Conservation (phyloP, 2,888 invertebrate species). For the Eupithecia abbreviata region DNA sequence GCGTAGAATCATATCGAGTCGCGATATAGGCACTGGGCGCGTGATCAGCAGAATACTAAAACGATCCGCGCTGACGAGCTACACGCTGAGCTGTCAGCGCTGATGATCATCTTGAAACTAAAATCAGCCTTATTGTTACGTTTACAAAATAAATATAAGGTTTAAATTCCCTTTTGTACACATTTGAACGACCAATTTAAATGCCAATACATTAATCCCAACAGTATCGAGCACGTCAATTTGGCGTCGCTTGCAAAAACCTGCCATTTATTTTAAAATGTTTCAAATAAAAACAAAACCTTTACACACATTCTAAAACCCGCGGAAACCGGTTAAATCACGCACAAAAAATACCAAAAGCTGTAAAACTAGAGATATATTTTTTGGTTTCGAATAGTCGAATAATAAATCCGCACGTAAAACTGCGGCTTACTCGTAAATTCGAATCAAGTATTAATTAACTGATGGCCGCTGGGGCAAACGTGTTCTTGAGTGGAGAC, state of each 20-base stretch:
- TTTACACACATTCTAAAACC: background rate
- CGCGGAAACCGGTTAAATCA: background rate
- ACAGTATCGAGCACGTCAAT: background rate
- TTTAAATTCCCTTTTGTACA: background rate
- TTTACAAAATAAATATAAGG: too few species aligned
- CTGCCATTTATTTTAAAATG: background rate
- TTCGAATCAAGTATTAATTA: background rate
- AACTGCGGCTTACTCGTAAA: background rate
- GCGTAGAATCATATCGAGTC: too few species aligned
- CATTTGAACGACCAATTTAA: background rate
- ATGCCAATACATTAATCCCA: background rate
- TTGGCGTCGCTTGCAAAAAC: background rate
- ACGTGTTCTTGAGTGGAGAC: too few species aligned
- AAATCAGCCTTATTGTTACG: too few species aligned
- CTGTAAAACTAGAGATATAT: background rate
- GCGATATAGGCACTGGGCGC: too few species aligned
- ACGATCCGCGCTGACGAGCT: too few species aligned
- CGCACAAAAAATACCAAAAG: background rate
- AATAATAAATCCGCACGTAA: background rate
- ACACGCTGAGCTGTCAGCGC: too few species aligned
- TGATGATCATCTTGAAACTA: too few species aligned
- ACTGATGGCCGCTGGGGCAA: background rate
- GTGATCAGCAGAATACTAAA: too few species aligned
- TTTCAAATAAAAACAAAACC: constrained; percentile 1
- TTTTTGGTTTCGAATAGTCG: constrained; percentile 1